Base-by-base conservation (phyloP, 1,140 invertebrate species). In the Hyposmocoma kahamanoa region DNA sequence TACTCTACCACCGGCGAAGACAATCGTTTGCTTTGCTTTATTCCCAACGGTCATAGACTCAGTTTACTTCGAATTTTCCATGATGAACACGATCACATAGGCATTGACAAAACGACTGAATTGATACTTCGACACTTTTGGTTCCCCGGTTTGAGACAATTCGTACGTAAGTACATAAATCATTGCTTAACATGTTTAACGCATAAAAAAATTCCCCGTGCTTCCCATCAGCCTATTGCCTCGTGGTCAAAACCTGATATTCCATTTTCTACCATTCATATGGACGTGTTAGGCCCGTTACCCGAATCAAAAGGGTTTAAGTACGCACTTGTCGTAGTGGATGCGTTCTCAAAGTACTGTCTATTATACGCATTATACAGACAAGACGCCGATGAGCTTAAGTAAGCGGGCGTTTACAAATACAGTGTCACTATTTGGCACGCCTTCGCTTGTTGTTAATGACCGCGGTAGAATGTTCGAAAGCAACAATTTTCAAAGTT, bases 41-140 rank as follows among this genome's bases (percentile, higher is more conserved):
- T 47, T 11, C 45, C 45, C 2, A 47, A 47, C 15, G 45, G 45
- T 3, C 30, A 47, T 24, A 47, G 53, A 17, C 22, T 58, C 18
- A 49, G 58, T 21, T 39, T 60, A 8, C 32, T 61, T 6, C 49
- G 55, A 13, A 19, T 59, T 1, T 60, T 60, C 28, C 58, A 60
- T 44, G 56, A 60, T 38, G 54, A 60, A 20, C 55, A 60, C 13
- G 52, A 51, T 26, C 58, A 60, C 24, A 42, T 59, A 5, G 58
- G 50, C 9, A 17, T 43, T 11, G 58, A 60, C 19, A 60, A 60
- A 39, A 60, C 56, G 1, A 39, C 32, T 22, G 49, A 60, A 17
- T 28, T 39, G 6, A 54, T 60, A 18, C n/a, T 39, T 8, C 15
- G 36, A 8, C 36, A 39, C 20, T 39, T 39, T 19, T 39, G 36